Evolutionary conservation across 1,140 invertebrate species (phyloP).

Genomic region (Procambarus clarkii): DNA sequence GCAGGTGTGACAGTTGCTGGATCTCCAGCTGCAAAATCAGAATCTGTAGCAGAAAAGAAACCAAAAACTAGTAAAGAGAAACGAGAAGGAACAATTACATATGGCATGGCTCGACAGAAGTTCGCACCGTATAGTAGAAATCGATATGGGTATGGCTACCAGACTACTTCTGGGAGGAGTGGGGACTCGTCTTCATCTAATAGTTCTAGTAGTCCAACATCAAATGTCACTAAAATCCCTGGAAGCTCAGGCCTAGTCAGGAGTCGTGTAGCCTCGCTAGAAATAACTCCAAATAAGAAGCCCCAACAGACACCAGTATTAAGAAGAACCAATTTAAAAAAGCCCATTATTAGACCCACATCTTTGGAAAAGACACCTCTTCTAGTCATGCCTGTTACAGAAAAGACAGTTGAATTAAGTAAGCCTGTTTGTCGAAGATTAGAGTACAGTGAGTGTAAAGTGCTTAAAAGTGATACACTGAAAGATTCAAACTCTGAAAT

Average conservation of each 20-base stretch:
- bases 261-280: slow-evolving; percentile 52
- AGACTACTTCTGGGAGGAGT: slow-evolving; percentile 11
- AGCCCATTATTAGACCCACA: slow-evolving; percentile 59
- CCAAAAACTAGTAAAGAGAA: slow-evolving; percentile 28
- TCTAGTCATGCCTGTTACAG: slow-evolving; percentile 66
- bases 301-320: slow-evolving; percentile 37
- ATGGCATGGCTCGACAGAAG: slow-evolving; percentile 70
- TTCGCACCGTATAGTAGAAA: slow-evolving; percentile 66
- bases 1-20: neutral
- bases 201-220: neutral
- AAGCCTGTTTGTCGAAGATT: slow-evolving; percentile 66
- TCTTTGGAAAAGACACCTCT: slow-evolving; percentile 70
- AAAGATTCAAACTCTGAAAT: slow-evolving; percentile 5
- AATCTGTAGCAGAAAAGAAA: slow-evolving; percentile 7
- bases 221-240: slow-evolving; percentile 26
- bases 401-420: slow-evolving; percentile 66
- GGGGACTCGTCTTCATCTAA: slow-evolving; percentile 11
- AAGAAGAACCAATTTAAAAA: slow-evolving; percentile 45
- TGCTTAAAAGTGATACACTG: neutral
- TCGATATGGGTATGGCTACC: slow-evolving; percentile 48
- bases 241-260: slow-evolving; percentile 45
- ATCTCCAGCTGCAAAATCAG: slow-evolving; percentile 8
- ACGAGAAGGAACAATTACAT: slow-evolving; percentile 60
- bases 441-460: slow-evolving; percentile 67
- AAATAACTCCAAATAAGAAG: slow-evolving; percentile 49